These are phyloP conservation scores for Epinotia brunnichana DNA, from an alignment of 2,888 invertebrate genomes.

Conservation along the genomic window DNA sequence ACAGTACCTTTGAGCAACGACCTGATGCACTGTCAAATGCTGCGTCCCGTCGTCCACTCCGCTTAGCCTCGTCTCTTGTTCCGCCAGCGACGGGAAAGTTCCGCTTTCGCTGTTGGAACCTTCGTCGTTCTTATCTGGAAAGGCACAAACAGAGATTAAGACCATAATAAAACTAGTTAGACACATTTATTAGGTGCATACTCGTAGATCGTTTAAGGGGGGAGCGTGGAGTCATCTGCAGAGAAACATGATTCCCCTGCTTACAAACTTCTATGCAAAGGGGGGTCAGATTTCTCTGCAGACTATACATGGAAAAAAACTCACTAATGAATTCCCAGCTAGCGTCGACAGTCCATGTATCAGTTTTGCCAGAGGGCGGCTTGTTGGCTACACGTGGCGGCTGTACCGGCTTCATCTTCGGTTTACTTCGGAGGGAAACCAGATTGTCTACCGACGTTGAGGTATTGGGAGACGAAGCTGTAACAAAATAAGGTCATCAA, in stretches of 20 bases:
- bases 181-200: no score
- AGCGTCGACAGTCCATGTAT: conserved; percentile 93
- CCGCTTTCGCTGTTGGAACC: conserved; percentile 71
- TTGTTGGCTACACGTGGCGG: conserved; percentile 85
- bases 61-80: conserved; percentile 75
- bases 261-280: no score
- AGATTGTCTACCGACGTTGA: conserved; percentile 89
- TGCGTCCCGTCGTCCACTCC: conserved; percentile 84
- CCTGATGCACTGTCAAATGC: conserved; percentile 89
- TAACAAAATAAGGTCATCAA: not conserved
- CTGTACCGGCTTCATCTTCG: conserved; percentile 88
- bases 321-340: conserved; percentile 95
- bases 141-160: not conserved
- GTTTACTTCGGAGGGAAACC: conserved; percentile 80
- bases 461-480: conserved; percentile 81
- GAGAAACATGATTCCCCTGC: no score
- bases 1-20: conserved; percentile 89
- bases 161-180: no score
- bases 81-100: conserved; percentile 82
- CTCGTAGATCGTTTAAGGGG: no score
- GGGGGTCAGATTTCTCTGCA: no score
- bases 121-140: conserved; percentile 74
- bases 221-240: no score
- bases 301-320: conserved; percentile 50
- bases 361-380: conserved; percentile 80